phyloP scores from a whole-genome alignment of 2,113 vertebrate genomes.

The Aegotheles bennettii region DNA sequence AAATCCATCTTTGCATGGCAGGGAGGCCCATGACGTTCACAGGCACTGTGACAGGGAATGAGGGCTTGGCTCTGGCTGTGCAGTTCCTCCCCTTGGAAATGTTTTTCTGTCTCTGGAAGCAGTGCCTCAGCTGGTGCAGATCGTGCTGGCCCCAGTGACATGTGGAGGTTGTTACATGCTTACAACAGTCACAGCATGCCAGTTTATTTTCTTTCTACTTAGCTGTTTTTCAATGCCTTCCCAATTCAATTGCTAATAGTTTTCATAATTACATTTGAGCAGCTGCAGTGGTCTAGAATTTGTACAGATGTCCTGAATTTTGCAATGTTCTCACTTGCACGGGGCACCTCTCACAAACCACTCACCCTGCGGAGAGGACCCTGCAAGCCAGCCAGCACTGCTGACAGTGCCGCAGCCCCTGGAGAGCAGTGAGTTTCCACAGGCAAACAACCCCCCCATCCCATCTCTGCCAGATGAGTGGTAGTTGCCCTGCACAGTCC shows the following conservation, averaged over 20 bases:
- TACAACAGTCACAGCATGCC: neutral
- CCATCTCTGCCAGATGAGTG: rapidly evolving
- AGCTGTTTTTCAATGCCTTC: neutral
- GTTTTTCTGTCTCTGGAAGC: neutral
- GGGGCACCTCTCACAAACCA: neutral
- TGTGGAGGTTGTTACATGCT: neutral
- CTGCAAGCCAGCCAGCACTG: slow-evolving; percentile 60
- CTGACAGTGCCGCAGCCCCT: slow-evolving; percentile 59
- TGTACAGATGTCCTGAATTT: neutral
- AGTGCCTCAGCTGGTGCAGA: neutral
- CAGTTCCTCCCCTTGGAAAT: neutral
- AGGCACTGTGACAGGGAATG: neutral
- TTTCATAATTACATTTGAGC: neutral
- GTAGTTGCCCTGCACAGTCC: neutral
- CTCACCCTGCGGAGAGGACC: slow-evolving; percentile 63
- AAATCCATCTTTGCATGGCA: neutral
- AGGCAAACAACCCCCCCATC: neutral
- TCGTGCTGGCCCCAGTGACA: neutral
- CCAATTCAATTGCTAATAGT: neutral
- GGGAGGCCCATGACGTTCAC: neutral
- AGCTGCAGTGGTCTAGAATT: neutral
- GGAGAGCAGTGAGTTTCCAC: slow-evolving; percentile 59
- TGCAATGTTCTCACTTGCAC: neutral
- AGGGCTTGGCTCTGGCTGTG: neutral
- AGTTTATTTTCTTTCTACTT: slow-evolving; percentile 5